Base-by-base conservation (phyloP, 2,888 invertebrate species). In the Campoplex capitator region DNA sequence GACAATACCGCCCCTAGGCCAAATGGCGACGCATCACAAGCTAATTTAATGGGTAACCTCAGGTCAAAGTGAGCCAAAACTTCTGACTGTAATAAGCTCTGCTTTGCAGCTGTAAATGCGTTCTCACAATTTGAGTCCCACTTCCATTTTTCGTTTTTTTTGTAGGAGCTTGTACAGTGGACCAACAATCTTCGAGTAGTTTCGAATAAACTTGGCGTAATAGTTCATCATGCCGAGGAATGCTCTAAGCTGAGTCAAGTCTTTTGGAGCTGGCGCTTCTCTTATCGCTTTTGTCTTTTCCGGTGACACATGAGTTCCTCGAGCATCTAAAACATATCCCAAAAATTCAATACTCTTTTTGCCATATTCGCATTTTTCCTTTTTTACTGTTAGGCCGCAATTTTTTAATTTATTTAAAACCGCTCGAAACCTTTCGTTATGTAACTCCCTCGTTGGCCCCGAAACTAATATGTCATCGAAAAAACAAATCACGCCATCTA, bases 21-120 rank as follows among this genome's bases (percentile, higher is more conserved):
- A 42, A 90, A 88, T 13, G 91, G 91, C 13, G 92, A 93, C 0
- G 94, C 94, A 90, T 95, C 94, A 58, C 93, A 92, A 1, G 94
- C 91, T 3, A 95, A 78, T 28, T 89, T 85, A 7, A 94, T 65
- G 35, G 89, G 90, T 7, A 86, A 68, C 11, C 78, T 75, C 3
- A 87, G 70, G 81, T 90, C 87, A 58, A 83, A 91, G 83, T 89
- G 89, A 16, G 62, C 67, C 45, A 91, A 70, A 6, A 90, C 87
- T n/a, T 78, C 35, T 9, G 73, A 65, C 8, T 74, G 51, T 2
- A 77, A 42, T 11, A 86, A 16, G 38, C 67, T 74, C 23, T 45
- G 32, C 23, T 87, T 85, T 16, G 56, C 74, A n/a, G 11, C 38
- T 38, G 3, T 3, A 9, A 74, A 74, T 6, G 74, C 58, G 3